Conservation (phyloP, 2,113 vertebrate species). For the Plestiodon gilberti region DNA sequence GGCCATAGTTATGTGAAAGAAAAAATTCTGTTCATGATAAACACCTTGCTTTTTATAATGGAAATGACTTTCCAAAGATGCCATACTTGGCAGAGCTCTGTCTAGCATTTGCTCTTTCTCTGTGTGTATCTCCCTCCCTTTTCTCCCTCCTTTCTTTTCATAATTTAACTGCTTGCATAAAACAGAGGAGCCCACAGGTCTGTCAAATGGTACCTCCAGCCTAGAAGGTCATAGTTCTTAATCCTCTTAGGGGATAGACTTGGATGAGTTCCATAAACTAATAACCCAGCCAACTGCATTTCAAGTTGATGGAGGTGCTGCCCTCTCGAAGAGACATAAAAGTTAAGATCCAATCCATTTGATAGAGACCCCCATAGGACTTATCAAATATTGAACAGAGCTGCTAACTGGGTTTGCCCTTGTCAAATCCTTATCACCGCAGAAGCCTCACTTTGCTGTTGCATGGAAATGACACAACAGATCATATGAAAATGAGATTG, state of each 20-base stretch:
- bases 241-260: slow-evolving; percentile 62
- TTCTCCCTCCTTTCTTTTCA: slow-evolving; percentile 14
- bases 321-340: slow-evolving; percentile 73
- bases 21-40: slow-evolving; percentile 59
- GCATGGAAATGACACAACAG: slow-evolving; percentile 55
- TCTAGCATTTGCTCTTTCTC: slow-evolving; percentile 34
- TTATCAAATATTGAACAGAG: slow-evolving; percentile 70
- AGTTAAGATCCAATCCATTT: slow-evolving; percentile 66
- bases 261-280: slow-evolving; percentile 68
- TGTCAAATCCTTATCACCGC: slow-evolving; percentile 67
- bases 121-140: slow-evolving; percentile 6
- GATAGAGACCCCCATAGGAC: slow-evolving; percentile 72
- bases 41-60: slow-evolving; percentile 44
- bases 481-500: slow-evolving; percentile 66
- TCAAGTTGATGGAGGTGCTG: slow-evolving; percentile 67
- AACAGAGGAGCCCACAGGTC: slow-evolving; percentile 36
- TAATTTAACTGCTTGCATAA: slow-evolving; percentile 45
- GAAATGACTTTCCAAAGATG: slow-evolving; percentile 56
- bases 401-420: slow-evolving; percentile 70
- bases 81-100: slow-evolving; percentile 1
- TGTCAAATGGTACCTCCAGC: slow-evolving; percentile 46
- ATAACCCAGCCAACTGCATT: slow-evolving; percentile 62
- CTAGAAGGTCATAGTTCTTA: slow-evolving; percentile 60
- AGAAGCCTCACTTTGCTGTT: slow-evolving; percentile 31
- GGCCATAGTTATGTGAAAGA: slow-evolving; percentile 52